phyloP scores from a whole-genome alignment of 35 echinoderm and acorn worm species.

The Amphiura filiformis region DNA sequence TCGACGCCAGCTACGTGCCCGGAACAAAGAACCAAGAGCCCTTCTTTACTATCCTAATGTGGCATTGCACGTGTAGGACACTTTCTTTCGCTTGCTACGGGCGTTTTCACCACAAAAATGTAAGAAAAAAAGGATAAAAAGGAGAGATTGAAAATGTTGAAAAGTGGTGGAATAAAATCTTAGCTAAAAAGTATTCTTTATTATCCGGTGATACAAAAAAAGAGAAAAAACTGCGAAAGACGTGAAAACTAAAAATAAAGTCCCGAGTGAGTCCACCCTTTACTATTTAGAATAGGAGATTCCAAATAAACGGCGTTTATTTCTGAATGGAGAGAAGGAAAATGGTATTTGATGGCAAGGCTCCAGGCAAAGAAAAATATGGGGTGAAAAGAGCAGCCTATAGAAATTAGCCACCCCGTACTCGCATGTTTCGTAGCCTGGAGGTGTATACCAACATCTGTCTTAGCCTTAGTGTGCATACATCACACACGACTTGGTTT shows the following conservation, averaged over 20 bases:
- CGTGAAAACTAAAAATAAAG: background rate
- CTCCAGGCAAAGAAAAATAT: background rate
- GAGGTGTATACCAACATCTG: constrained; percentile 2
- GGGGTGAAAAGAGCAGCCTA: background rate
- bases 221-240: background rate
- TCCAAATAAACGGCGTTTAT: constrained; percentile 7
- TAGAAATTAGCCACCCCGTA: background rate
- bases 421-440: background rate
- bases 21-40: background rate
- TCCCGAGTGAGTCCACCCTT: background rate
- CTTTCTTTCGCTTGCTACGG: constrained; percentile 4
- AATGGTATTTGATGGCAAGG: background rate
- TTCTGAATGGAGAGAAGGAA: background rate
- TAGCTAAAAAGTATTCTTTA: constrained; percentile 1
- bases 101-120: constrained; percentile 14
- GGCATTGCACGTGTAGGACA: background rate
- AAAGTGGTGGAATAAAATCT: background rate
- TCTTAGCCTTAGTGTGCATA: background rate
- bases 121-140: constrained; percentile 3
- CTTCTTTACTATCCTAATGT: background rate
- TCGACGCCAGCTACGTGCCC: background rate
- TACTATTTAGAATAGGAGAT: background rate
- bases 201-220: background rate
- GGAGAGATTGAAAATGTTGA: background rate
- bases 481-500: background rate